Conservation (phyloP, 2,888 invertebrate genomes). For the Mechanitis messenoides region DNA sequence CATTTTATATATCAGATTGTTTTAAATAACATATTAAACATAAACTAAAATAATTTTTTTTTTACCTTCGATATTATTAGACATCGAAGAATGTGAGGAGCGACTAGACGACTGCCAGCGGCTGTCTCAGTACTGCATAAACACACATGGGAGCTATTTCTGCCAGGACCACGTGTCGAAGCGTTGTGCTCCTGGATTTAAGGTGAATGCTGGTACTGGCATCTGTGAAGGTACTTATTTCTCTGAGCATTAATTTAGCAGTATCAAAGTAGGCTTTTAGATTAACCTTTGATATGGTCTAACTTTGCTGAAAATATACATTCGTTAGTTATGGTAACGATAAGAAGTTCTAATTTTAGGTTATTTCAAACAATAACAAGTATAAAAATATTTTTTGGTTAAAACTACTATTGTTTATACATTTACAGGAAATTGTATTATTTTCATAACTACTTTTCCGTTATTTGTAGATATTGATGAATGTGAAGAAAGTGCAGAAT, state of each 20-base stretch:
- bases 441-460: neutral
- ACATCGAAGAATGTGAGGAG: conserved; percentile 84
- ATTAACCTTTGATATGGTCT: too few relatives aligned
- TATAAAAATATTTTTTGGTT: too few relatives aligned
- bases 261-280: too few relatives aligned
- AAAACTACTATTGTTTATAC: too few relatives aligned
- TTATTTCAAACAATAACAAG: too few relatives aligned
- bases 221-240: conserved; percentile 74
- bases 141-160: conserved; percentile 82
- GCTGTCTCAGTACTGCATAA: conserved; percentile 81
- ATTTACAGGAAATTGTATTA: neutral
- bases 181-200: conserved; percentile 80
- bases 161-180: conserved; percentile 81
- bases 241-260: too few relatives aligned
- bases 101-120: conserved; percentile 80
- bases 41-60: neutral
- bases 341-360: too few relatives aligned
- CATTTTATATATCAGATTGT: too few relatives aligned
- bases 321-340: too few relatives aligned
- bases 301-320: too few relatives aligned
- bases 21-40: too few relatives aligned
- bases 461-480: conserved; percentile 86
- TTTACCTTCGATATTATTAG: conserved; percentile 48
- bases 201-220: conserved; percentile 71
- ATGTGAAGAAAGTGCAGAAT: conserved; percentile 84